phyloP scores from a whole-genome alignment of 2,113 vertebrate genomes.

The Centropristis striata region DNA sequence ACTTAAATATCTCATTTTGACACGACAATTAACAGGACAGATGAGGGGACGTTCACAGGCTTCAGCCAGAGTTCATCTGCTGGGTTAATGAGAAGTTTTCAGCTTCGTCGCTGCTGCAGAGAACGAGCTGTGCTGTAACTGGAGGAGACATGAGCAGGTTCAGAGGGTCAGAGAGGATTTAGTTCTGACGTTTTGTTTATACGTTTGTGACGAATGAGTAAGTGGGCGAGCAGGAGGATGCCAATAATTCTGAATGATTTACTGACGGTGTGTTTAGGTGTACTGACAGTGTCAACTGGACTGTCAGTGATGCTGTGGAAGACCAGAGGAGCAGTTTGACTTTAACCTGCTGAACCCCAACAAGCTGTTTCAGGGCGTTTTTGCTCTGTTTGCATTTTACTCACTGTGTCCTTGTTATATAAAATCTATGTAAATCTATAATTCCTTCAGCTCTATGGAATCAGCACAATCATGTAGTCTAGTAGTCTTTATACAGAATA shows the following conservation, averaged over 20 bases:
- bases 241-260: conserved; percentile 26
- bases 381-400: too few relatives aligned
- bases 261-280: neutral
- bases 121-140: conserved; percentile 5
- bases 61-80: neutral
- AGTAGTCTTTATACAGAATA: too few relatives aligned
- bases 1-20: neutral
- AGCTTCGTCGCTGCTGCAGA: neutral
- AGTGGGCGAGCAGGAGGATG: neutral
- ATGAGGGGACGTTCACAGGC: neutral
- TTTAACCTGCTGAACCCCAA: too few relatives aligned
- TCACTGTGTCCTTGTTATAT: too few relatives aligned
- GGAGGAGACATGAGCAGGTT: neutral
- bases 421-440: too few relatives aligned
- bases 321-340: too few relatives aligned
- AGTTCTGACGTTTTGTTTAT: neutral
- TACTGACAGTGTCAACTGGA: neutral
- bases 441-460: too few relatives aligned
- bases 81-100: conserved; percentile 15
- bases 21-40: neutral
- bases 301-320: neutral
- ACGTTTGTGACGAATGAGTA: neutral
- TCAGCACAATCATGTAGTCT: too few relatives aligned
- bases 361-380: too few relatives aligned
- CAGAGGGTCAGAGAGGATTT: conserved; percentile 6